A percentile compares a stretch with the other conserved stretches of the same genome.
phyloP scores from a whole-genome alignment of 2,888 invertebrate genomes.

The Acrobasis repandana region DNA sequence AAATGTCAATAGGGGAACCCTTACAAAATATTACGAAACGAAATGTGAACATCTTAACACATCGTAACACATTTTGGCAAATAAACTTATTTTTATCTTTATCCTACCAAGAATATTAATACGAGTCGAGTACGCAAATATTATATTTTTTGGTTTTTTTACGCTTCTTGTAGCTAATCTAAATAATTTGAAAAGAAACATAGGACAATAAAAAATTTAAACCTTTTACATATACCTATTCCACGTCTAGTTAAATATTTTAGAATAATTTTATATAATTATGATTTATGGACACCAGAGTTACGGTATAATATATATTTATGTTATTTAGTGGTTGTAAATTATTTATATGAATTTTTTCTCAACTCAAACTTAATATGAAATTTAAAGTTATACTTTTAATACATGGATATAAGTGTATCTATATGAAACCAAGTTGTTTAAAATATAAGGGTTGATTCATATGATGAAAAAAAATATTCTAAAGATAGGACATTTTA shows the following conservation, averaged over 20 bases:
- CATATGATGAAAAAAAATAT: not conserved
- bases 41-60: no score
- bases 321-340: not conserved
- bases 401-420: not conserved
- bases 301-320: not conserved
- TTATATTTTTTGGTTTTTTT: not conserved
- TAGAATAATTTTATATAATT: conserved; percentile 10
- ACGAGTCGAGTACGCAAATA: not conserved
- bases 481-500: no score
- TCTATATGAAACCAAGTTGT: not conserved
- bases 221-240: conserved; percentile 18
- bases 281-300: not conserved
- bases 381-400: not conserved
- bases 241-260: not conserved
- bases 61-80: no score
- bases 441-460: not conserved
- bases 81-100: no score
- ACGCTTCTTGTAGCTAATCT: not conserved
- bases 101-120: no score
- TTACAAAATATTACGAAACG: no score
- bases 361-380: not conserved
- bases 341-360: not conserved
- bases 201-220: conserved; percentile 43
- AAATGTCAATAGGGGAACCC: no score
- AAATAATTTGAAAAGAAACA: conserved; percentile 35